phyloP scores from a whole-genome alignment of 2,113 vertebrate genomes.

The Apteryx mantelli region DNA sequence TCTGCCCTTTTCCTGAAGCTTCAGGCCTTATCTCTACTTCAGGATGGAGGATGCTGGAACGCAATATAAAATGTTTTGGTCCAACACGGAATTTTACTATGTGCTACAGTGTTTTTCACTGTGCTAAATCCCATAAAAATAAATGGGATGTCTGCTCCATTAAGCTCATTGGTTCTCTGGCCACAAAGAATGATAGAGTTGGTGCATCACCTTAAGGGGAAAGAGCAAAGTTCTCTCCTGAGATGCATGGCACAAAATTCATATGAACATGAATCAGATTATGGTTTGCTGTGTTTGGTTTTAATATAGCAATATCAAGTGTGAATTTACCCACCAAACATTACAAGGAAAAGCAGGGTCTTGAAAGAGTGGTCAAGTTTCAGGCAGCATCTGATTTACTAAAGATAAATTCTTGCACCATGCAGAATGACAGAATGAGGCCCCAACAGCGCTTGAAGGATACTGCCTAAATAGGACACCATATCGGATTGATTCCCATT shows the following conservation, averaged over 20 bases:
- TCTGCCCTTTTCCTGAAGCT: neutral
- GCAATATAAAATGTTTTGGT: neutral
- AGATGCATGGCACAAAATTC: neutral
- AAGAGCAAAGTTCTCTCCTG: neutral
- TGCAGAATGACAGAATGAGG: neutral
- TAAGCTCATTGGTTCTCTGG: conserved; percentile 4
- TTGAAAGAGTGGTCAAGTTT: neutral
- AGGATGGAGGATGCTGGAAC: neutral
- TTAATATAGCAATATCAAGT: neutral
- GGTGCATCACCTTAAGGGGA: neutral
- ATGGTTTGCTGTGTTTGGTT: neutral
- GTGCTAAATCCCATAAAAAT: conserved; percentile 19
- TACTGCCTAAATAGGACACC: neutral
- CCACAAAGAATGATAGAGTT: neutral
- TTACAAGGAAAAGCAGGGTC: neutral
- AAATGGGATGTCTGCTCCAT: conserved; percentile 20
- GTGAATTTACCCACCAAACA: neutral
- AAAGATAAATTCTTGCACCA: neutral
- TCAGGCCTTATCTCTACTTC: neutral
- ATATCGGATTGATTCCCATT: neutral
- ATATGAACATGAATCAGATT: neutral
- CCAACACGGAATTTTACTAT: neutral
- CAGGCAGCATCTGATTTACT: neutral
- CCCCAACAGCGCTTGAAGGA: neutral
- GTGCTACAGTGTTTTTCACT: neutral